Conservation (phyloP, 2,888 invertebrate genomes). For the Agrochola lychnidis region DNA sequence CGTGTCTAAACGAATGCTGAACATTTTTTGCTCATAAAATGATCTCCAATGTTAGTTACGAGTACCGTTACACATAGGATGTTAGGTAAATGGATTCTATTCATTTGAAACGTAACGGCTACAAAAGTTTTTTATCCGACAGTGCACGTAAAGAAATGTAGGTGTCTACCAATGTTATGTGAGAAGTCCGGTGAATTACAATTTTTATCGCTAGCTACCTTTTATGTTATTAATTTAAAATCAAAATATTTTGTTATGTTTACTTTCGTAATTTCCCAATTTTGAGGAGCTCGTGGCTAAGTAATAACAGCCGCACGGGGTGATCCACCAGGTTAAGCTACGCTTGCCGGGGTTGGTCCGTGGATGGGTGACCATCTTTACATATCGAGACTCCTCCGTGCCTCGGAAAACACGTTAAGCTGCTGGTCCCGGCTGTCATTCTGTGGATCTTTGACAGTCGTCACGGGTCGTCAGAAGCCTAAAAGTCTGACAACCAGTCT, state of each 20-base stretch:
- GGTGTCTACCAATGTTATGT: constrained; percentile 27
- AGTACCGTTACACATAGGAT: constrained; percentile 62
- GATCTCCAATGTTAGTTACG: constrained; percentile 58
- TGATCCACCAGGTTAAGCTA: too few relatives aligned
- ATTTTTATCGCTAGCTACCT: background rate
- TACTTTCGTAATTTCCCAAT: too few relatives aligned
- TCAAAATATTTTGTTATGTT: background rate
- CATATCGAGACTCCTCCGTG: too few relatives aligned
- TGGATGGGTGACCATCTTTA: too few relatives aligned
- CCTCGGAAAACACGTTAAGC: too few relatives aligned
- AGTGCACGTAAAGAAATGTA: constrained; percentile 28
- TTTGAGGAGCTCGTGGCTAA: too few relatives aligned
- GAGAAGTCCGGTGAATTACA: constrained; percentile 15
- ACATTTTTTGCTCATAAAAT: constrained; percentile 35
- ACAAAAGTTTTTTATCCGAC: constrained; percentile 24
- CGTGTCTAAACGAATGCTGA: constrained; percentile 3
- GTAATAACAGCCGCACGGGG: too few relatives aligned
- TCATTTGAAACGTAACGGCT: constrained; percentile 52
- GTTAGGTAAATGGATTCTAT: constrained; percentile 60
- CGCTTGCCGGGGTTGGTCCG: too few relatives aligned
- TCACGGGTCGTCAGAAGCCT: too few relatives aligned
- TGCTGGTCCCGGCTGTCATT: too few relatives aligned
- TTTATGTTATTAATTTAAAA: background rate
- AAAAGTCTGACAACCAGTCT: too few relatives aligned
- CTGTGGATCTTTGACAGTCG: too few relatives aligned